These are phyloP conservation scores for Parauchenoglanis punctatus DNA, from an alignment of 2,797 vertebrate species.

Conservation along the genomic window DNA sequence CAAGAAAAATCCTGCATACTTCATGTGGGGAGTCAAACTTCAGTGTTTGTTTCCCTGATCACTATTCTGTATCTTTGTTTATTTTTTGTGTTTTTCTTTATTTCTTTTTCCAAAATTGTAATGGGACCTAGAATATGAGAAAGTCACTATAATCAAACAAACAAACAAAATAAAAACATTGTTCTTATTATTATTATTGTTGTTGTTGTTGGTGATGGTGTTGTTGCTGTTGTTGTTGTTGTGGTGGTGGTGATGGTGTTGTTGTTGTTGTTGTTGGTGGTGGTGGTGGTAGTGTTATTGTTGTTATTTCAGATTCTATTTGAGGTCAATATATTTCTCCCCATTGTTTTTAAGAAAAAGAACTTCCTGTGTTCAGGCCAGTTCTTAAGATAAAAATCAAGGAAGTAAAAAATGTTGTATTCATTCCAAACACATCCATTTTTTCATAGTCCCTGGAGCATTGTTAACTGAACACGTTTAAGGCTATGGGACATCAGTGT, in stretches of 20 bases:
- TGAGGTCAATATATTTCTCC: neutral
- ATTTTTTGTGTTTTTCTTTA: too few species aligned
- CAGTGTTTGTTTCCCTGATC: neutral
- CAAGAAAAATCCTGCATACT: neutral
- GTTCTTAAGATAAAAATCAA: neutral
- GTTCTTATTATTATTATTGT: too few species aligned
- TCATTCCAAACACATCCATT: neutral
- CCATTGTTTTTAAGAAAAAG: neutral
- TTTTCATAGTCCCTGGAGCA: neutral
- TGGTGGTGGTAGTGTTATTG: neutral
- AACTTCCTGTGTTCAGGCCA: neutral
- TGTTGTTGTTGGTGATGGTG: too few species aligned
- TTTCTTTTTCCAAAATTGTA: neutral
- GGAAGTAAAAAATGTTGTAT: neutral
- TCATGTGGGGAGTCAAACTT: neutral
- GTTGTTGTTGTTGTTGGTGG: too few species aligned
- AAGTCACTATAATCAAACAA: neutral
- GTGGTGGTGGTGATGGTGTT: neutral
- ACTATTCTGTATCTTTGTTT: neutral
- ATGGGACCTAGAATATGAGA: neutral
- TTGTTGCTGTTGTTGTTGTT: too few species aligned
- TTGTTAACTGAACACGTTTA: neutral
- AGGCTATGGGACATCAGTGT: neutral
- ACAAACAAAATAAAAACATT: neutral
- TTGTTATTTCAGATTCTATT: neutral